Evolutionary conservation across 1,140 invertebrate species (phyloP).

Genomic region (Drosophila fuyamai): DNA sequence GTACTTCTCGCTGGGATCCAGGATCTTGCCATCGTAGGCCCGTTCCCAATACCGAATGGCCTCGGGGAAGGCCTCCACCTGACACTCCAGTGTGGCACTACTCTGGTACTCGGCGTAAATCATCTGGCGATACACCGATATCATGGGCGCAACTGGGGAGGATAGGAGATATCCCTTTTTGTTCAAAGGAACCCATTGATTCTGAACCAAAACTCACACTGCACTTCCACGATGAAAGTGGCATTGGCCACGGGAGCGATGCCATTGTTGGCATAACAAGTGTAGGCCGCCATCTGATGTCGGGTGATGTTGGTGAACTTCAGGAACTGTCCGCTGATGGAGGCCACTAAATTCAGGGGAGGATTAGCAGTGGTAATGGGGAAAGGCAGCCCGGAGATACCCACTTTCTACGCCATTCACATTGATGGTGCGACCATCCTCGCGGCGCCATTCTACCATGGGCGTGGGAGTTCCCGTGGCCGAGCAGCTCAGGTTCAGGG

Average conservation of each 20-base stretch:
- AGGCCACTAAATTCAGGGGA: slow-evolving; percentile 85
- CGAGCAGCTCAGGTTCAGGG: slow-evolving; percentile 90
- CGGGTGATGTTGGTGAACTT: slow-evolving; percentile 93
- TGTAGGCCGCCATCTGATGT: slow-evolving; percentile 94
- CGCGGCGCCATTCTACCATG: slow-evolving; percentile 90
- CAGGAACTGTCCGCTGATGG: slow-evolving; percentile 89
- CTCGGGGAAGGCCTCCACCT: slow-evolving; percentile 94
- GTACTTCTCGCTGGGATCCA: slow-evolving; percentile 90
- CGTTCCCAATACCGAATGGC: slow-evolving; percentile 94
- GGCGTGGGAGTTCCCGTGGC: slow-evolving; percentile 91
- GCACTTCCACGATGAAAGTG: slow-evolving; percentile 92
- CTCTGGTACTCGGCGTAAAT: slow-evolving; percentile 90
- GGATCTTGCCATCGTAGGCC: slow-evolving; percentile 89
- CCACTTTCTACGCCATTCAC: slow-evolving; percentile 84
- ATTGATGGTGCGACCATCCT: slow-evolving; percentile 88
- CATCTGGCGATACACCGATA: slow-evolving; percentile 91
- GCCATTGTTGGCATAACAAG: slow-evolving; percentile 95
- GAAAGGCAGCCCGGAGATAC: slow-evolving; percentile 6
- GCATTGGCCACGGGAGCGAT: slow-evolving; percentile 93
- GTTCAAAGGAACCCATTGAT: too few relatives aligned
- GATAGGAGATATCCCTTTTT: too few relatives aligned
- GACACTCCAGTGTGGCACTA: slow-evolving; percentile 91
- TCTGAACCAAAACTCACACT: slow-evolving; percentile 89
- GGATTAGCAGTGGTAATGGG: background rate
- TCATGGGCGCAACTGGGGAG: slow-evolving; percentile 91